Conservation (phyloP, 1,140 invertebrate genomes). For the Drosophila aff. region DNA sequence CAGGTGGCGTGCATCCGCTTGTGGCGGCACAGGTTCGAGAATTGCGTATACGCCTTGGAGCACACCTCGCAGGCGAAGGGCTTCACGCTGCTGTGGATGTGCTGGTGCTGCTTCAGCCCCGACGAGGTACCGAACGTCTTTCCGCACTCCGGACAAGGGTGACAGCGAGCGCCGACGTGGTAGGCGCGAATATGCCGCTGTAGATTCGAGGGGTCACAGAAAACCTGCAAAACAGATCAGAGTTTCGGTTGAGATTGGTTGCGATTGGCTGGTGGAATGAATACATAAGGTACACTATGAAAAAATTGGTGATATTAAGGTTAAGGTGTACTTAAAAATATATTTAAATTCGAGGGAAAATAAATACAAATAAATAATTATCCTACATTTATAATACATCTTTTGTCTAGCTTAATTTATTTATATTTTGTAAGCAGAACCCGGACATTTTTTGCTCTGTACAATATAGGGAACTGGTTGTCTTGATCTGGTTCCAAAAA, state of each 20-base stretch:
- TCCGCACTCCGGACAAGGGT: constrained; percentile 98
- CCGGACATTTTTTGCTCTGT: constrained; percentile 1
- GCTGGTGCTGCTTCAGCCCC: constrained; percentile 99
- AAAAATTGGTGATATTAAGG: neutral
- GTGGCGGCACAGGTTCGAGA: constrained; percentile 99
- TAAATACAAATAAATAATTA: neutral
- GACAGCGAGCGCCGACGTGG: constrained; percentile 96
- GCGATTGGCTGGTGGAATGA: constrained; percentile 1
- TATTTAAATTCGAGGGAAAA: neutral
- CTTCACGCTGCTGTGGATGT: constrained; percentile 99
- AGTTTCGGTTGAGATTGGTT: constrained; percentile 29
- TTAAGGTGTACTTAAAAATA: neutral
- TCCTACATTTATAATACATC: neutral
- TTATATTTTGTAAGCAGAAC: too few species aligned
- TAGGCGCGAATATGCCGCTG: constrained; percentile 97
- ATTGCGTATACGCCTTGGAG: constrained; percentile 98
- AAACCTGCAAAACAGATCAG: constrained; percentile 88
- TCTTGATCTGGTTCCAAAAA: constrained; percentile 59
- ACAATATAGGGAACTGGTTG: constrained; percentile 25
- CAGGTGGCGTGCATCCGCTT: constrained; percentile 99
- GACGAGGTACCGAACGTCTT: constrained; percentile 99
- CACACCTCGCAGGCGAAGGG: constrained; percentile 98
- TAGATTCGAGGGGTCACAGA: constrained; percentile 97
- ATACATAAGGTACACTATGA: neutral
- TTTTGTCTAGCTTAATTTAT: neutral